phyloP scores from a whole-genome alignment of 2,797 vertebrate genomes.

The Babyrousa celebensis region DNA sequence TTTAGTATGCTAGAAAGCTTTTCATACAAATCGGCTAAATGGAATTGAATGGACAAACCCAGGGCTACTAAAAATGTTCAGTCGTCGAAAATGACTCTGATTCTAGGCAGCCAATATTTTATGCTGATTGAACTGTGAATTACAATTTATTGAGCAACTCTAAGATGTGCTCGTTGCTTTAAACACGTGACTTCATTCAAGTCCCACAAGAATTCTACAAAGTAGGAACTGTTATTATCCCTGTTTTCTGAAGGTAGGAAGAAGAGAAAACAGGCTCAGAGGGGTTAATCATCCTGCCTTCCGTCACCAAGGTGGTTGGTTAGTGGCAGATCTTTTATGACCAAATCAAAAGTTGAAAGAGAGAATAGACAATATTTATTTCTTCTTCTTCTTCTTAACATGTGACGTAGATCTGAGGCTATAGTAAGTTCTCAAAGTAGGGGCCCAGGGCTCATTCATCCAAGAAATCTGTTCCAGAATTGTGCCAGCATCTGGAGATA shows the following conservation, averaged over 20 bases:
- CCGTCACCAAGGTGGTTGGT: not conserved
- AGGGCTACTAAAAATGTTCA: constrained; percentile 1
- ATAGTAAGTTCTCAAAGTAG: constrained; percentile 27
- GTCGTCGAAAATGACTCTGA: constrained; percentile 54
- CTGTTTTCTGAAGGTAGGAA: not conserved
- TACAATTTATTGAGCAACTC: constrained; percentile 16
- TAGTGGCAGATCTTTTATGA: not conserved
- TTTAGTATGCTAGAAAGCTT: constrained; percentile 31
- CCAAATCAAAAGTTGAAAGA: not conserved
- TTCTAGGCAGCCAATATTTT: constrained; percentile 30
- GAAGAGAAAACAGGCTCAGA: not conserved
- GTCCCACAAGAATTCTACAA: not conserved
- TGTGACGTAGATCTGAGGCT: constrained; percentile 5
- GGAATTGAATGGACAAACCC: constrained; percentile 37
- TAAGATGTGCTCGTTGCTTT: constrained; percentile 11
- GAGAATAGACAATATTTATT: not conserved
- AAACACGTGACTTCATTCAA: constrained; percentile 54
- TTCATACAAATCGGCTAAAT: constrained; percentile 53
- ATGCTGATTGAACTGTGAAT: constrained; percentile 31
- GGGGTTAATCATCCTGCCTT: not conserved
- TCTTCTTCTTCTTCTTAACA: not conserved
- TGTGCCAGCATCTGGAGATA: not conserved
- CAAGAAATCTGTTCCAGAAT: not conserved
- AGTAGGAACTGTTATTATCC: not conserved
- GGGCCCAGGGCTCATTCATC: not conserved